phyloP scores from a whole-genome alignment of 2,113 vertebrate species.

The Pyxicephalus adspersus region DNA sequence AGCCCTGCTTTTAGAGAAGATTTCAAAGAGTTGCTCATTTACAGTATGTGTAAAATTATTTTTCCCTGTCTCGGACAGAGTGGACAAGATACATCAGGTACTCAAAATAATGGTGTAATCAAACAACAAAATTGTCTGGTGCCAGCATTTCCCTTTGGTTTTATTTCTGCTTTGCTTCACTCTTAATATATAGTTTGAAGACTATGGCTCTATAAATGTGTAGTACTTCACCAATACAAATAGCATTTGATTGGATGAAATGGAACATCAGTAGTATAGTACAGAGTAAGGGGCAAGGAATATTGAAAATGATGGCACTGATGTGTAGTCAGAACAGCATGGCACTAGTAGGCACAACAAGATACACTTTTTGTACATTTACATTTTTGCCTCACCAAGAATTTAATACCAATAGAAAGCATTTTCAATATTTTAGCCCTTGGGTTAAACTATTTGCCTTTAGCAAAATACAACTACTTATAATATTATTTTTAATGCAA shows the following conservation, averaged over 20 bases:
- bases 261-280: too few species aligned
- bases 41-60: constrained; percentile 5
- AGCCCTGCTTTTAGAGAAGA: background rate
- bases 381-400: too few species aligned
- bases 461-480: too few species aligned
- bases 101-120: constrained; percentile 1
- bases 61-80: background rate
- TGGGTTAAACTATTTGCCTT: too few species aligned
- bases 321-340: too few species aligned
- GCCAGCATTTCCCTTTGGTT: background rate
- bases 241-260: background rate
- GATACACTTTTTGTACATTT: too few species aligned
- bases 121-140: constrained; percentile 31
- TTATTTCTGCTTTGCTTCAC: constrained; percentile 1
- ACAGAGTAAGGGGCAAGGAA: too few species aligned
- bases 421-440: too few species aligned
- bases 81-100: background rate
- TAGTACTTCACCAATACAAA: background rate
- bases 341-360: too few species aligned
- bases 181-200: constrained; percentile 6
- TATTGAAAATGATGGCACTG: too few species aligned
- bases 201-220: background rate
- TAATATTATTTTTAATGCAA: too few species aligned
- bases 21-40: constrained; percentile 22
- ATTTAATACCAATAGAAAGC: too few species aligned